Percentiles rank a stretch among this genome's conserved stretches.
Conservation (phyloP, 1,140 invertebrate species). For the Sipha flava region DNA sequence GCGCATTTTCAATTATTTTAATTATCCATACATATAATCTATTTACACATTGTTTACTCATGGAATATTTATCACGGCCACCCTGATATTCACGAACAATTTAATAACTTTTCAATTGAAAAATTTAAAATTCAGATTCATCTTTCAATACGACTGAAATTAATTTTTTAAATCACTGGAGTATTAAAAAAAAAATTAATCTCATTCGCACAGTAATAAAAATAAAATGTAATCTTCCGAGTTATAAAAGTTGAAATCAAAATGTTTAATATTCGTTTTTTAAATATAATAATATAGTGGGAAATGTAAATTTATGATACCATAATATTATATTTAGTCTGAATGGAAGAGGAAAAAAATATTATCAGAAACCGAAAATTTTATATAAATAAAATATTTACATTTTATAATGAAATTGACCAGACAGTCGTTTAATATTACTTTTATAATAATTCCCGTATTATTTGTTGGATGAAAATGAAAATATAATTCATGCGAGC, state of each 20-base stretch:
- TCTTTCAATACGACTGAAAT: background rate
- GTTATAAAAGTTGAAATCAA: slow-evolving; percentile 5
- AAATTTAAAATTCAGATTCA: background rate
- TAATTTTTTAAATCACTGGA: background rate
- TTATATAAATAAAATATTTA: background rate
- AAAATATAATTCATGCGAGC: background rate
- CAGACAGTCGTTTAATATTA: background rate
- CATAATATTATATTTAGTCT: background rate
- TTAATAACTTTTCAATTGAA: background rate
- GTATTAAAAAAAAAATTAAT: background rate
- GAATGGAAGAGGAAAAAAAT: background rate
- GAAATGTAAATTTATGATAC: background rate
- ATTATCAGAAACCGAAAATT: background rate
- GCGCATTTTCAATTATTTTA: too few relatives aligned
- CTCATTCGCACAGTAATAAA: background rate
- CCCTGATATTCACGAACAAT: background rate
- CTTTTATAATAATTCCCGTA: background rate
- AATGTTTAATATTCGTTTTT: slow-evolving; percentile 7
- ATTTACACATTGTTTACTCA: too few relatives aligned
- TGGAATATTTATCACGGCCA: too few relatives aligned
- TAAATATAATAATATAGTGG: background rate
- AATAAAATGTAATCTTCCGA: background rate
- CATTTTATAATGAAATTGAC: slow-evolving; percentile 8
- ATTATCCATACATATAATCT: too few relatives aligned
- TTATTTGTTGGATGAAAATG: background rate